A percentile compares a stretch with the other conserved stretches of the same genome.
Evolutionary conservation across 2,797 vertebrate species (phyloP).

Genomic region (Falco columbarius): DNA sequence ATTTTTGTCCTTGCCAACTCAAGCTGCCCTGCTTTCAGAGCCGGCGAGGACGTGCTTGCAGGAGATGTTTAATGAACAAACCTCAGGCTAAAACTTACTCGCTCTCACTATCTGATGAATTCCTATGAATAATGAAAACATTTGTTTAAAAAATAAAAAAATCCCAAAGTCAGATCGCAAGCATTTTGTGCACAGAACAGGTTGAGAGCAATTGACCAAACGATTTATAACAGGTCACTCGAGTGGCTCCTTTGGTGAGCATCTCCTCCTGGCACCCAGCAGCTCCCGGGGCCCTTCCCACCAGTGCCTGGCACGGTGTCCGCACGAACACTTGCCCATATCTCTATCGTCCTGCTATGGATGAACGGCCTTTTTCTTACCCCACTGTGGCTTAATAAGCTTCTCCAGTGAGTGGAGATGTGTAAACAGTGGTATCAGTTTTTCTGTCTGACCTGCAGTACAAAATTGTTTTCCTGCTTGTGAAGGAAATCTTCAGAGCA

Average conservation of each 20-base stretch:
- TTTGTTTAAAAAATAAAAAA: not conserved
- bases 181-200: not conserved
- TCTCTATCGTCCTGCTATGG: not conserved
- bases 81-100: conserved; percentile 1
- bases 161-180: not conserved
- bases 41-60: not conserved
- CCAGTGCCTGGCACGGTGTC: fast-evolving
- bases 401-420: not conserved
- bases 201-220: not conserved
- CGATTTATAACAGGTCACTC: not conserved
- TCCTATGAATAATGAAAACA: conserved; percentile 11
- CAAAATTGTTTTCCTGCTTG: conserved; percentile 13
- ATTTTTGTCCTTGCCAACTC: conserved; percentile 25
- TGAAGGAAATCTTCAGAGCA: conserved; percentile 34
- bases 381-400: not conserved
- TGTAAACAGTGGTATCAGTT: not conserved
- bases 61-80: not conserved
- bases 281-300: not conserved
- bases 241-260: not conserved
- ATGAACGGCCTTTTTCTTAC: not conserved
- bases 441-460: conserved; percentile 45
- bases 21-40: conserved; percentile 9
- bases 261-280: not conserved
- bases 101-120: not conserved
- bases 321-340: not conserved